A percentile compares a stretch with the other conserved stretches of the same genome.
Evolutionary conservation across 1,140 invertebrate genomes (phyloP).

Genomic region (Drosophila biarmipes): DNA sequence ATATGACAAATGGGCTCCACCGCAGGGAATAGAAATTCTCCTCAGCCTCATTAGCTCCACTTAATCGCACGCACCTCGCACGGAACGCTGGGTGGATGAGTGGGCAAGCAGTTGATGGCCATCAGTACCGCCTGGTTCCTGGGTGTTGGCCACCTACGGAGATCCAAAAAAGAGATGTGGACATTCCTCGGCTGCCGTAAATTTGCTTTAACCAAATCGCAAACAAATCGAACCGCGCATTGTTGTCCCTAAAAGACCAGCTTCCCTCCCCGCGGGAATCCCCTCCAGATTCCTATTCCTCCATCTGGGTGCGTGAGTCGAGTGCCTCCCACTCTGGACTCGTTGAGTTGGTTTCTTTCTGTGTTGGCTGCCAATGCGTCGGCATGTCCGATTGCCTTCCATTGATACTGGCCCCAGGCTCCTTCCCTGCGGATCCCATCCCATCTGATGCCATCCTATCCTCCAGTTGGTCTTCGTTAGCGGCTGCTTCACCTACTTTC

Average conservation of each 20-base stretch:
- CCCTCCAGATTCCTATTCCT: neutral
- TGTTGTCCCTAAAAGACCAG: slow-evolving; percentile 63
- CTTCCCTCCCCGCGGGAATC: slow-evolving; percentile 4
- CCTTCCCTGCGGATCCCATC: neutral
- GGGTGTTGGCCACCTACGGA: slow-evolving; percentile 54
- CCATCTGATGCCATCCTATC: neutral
- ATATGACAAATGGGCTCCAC: slow-evolving; percentile 58
- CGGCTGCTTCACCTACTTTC: slow-evolving; percentile 74
- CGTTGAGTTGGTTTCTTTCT: slow-evolving; percentile 35
- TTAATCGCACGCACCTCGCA: slow-evolving; percentile 53
- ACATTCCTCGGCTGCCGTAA: slow-evolving; percentile 51
- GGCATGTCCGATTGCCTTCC: slow-evolving; percentile 74
- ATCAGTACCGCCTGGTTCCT: slow-evolving; percentile 1
- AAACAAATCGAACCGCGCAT: slow-evolving; percentile 72
- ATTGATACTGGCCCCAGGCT: slow-evolving; percentile 54
- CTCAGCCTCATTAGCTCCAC: slow-evolving; percentile 18
- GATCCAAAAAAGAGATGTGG: slow-evolving; percentile 31
- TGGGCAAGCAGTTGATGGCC: slow-evolving; percentile 3
- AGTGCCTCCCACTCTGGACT: slow-evolving; percentile 54
- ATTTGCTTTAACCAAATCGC: slow-evolving; percentile 73
- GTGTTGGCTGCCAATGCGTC: slow-evolving; percentile 72
- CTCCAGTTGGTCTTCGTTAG: slow-evolving; percentile 36
- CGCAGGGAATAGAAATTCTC: slow-evolving; percentile 2
- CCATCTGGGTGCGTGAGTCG: slow-evolving; percentile 52
- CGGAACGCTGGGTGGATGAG: neutral